Evolutionary conservation across 2,113 vertebrate species (phyloP).

Genomic region (Glaucomys volans): DNA sequence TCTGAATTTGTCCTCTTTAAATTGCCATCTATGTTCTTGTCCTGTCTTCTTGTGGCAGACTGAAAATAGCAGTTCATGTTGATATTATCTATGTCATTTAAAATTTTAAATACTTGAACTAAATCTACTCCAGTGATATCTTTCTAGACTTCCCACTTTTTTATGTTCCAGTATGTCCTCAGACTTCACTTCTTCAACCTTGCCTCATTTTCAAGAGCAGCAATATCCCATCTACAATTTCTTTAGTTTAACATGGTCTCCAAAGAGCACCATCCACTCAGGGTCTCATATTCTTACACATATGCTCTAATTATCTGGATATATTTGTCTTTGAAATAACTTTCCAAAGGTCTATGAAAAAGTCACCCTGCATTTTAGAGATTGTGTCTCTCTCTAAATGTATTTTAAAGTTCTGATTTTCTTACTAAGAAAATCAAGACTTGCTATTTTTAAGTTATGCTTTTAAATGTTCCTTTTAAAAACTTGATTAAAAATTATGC

Average conservation of each 20-base stretch:
- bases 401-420: slow-evolving; percentile 68
- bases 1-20: slow-evolving; percentile 85
- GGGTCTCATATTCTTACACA: slow-evolving; percentile 37
- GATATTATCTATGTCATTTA: slow-evolving; percentile 83
- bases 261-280: slow-evolving; percentile 42
- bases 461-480: slow-evolving; percentile 72
- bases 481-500: slow-evolving; percentile 66
- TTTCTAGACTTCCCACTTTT: slow-evolving; percentile 76
- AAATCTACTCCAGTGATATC: slow-evolving; percentile 81
- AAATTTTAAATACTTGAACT: slow-evolving; percentile 85
- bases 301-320: slow-evolving; percentile 64
- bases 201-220: slow-evolving; percentile 79
- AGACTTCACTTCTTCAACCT: slow-evolving; percentile 81
- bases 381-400: slow-evolving; percentile 42
- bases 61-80: slow-evolving; percentile 82
- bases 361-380: slow-evolving; percentile 56
- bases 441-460: slow-evolving; percentile 72
- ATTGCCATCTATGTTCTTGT: slow-evolving; percentile 82
- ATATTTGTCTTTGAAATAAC: slow-evolving; percentile 76
- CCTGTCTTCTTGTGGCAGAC: slow-evolving; percentile 76
- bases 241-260: slow-evolving; percentile 72
- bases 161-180: slow-evolving; percentile 78
- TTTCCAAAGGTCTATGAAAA: slow-evolving; percentile 79
- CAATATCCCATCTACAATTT: slow-evolving; percentile 77
- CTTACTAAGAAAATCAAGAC: slow-evolving; percentile 65